Evolutionary conservation across 2,888 invertebrate species (phyloP), one percentile per base, ranked within the genome.

Genomic region (Ectemnius cavifrons): DNA sequence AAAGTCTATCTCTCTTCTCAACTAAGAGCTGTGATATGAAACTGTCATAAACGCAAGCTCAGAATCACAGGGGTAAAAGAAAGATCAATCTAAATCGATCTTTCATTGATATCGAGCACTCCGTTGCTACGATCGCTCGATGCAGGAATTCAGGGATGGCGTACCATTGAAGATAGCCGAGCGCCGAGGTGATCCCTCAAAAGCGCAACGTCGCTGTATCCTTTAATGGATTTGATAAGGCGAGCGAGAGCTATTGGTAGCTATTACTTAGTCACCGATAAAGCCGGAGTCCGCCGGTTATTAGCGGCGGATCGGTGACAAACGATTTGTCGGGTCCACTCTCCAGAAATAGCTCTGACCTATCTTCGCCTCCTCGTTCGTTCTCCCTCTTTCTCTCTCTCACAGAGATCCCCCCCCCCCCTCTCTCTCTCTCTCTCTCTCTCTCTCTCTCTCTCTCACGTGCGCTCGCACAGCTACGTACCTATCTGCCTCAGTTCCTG

Each of bases 211-310:
- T 76, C 77, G 68, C 78, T 79, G 85, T 86, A 82, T 63, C 75
- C 79, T 86, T 85, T 87, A 86, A 87, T 87, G 87, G 86, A 81
- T 68, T 68, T 78, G 87, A 87, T 87, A 87, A 87, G 84, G 64
- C 58, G 73, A 73, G 63, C 60, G 69, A 37, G 74, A 79, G 78
- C 85, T 87, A 88, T 88, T 86, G 86, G 84, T 85, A 84, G 81
- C 87, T 86, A 89, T 89, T 85, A 88, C 83, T 89, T 88, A 89
- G 85, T 73, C 75, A 77, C 83, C 83, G 88, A 88, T 88, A 87
- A 86, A 85, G 71, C 78, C 72, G 72, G 78, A 63, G 75, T 78
- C 37, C 37, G 8, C 37, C 77, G 76, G 85, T 87, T 86, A 87
- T 87, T 86, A 87, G 80, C 78, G 78, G 77, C 84, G 80, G 84